phyloP scores from a whole-genome alignment of 1,140 invertebrate genomes.

The Cyphomyrmex costatus region DNA sequence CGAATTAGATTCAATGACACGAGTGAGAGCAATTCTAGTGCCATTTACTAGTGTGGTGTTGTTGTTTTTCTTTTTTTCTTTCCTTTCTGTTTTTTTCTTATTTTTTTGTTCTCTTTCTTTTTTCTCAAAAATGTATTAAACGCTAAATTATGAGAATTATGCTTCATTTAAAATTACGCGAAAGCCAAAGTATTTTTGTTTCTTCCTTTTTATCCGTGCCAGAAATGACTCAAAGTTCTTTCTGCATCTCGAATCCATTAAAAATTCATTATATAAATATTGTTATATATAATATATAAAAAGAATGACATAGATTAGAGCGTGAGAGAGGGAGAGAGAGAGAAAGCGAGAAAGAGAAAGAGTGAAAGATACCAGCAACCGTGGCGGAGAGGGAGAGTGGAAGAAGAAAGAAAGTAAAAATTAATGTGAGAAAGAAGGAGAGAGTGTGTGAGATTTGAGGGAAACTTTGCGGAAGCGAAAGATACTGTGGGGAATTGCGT shows the following conservation, averaged over 20 bases:
- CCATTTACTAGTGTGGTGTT: constrained; percentile 87
- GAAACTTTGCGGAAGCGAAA: constrained; percentile 49
- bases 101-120: constrained; percentile 24
- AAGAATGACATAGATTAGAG: constrained; percentile 82
- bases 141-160: constrained; percentile 51
- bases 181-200: constrained; percentile 87
- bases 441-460: background rate
- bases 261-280: constrained; percentile 87
- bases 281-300: constrained; percentile 85
- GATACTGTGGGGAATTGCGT: constrained; percentile 78
- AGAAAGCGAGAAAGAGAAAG: constrained; percentile 24
- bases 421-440: background rate
- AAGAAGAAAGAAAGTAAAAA: constrained; percentile 21
- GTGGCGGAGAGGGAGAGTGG: background rate
- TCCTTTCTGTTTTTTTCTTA: constrained; percentile 13
- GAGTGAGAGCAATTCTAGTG: constrained; percentile 87
- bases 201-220: constrained; percentile 82
- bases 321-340: constrained; percentile 31
- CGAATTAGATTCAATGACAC: constrained; percentile 83
- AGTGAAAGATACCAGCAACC: constrained; percentile 21
- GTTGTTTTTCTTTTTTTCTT: constrained; percentile 78
- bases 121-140: constrained; percentile 20
- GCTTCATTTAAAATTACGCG: constrained; percentile 78
- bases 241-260: constrained; percentile 85
- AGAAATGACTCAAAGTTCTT: constrained; percentile 84